Base-by-base conservation (phyloP, 2,888 invertebrate species). In the Cephus nigrinus region DNA sequence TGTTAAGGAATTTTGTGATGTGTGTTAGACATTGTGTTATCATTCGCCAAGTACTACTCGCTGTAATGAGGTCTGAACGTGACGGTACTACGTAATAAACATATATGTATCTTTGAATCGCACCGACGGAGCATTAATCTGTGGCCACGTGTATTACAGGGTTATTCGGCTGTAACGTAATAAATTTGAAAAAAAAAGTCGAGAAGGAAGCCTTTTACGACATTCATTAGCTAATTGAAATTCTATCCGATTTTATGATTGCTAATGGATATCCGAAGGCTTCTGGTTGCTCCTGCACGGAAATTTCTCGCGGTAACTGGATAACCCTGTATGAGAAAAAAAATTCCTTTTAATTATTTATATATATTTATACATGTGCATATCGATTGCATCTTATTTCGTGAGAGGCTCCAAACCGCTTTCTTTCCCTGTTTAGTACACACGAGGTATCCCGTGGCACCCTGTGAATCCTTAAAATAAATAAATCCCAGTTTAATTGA, bases 1-100 rank as follows among this genome's bases (percentile, higher is more conserved):
- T 71, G 71, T 71, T 31, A 32, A 71, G 33, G 12, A 71, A 31
- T 3, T 31, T 33, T 71, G 71, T 71, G 33, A 33, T 71, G 31
- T 71, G 71, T 71, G 71, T 71, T 71, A 55, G 71, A 71, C 32
- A 31, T 71, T 71, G 71, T 32, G 33, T 31, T 71, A 71, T 71
- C 31, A 32, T 33, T 33, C 12, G 71, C 31, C 31, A 71, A 71
- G 71, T 23, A 33, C 32, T 71, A 71, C 71, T 71, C 71, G 71
- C 32, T 71, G 71, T 71, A 71, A 71, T 71, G 32, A 71, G 71
- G 11, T 71, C 71, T 33, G 71, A 71, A 71, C 31, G 71, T 71
- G 71, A 31, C 5, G 12, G 12, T 32, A 31, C 32, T 31, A 32
- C 31, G 33, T 71, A 71, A 71, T 71, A 71, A 71, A 71, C 9